Conservation (phyloP, 2,113 vertebrate species). For the Ceratotherium simum region DNA sequence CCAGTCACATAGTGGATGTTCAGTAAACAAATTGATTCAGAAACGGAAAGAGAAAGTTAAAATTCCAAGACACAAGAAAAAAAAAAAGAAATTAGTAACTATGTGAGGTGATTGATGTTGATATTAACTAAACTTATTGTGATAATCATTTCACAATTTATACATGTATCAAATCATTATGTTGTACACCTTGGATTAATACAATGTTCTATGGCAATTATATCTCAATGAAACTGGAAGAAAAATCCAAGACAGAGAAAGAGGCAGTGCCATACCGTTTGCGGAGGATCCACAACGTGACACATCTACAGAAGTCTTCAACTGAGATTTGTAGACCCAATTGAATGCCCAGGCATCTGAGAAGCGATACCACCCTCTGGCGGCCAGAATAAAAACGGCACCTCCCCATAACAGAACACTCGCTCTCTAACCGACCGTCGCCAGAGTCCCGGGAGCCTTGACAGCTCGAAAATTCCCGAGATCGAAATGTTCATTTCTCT, state of each 20-base stretch:
- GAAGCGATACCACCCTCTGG: slow-evolving; percentile 55
- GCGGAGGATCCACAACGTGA: not conserved
- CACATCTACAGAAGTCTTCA: not conserved
- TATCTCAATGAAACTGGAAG: not conserved
- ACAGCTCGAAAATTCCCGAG: not conserved
- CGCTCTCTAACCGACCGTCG: fast-evolving
- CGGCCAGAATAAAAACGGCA: not conserved
- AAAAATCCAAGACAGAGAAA: not conserved
- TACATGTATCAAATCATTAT: not conserved
- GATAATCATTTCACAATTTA: not conserved
- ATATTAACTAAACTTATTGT: not conserved
- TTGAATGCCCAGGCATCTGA: not conserved
- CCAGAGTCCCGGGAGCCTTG: not conserved
- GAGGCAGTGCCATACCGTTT: not conserved
- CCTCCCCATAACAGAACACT: not conserved
- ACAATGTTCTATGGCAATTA: not conserved
- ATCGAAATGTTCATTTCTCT: not conserved
- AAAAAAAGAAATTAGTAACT: not conserved
- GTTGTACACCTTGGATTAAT: not conserved
- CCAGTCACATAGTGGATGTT: not conserved
- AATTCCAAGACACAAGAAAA: not conserved
- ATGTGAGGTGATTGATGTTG: not conserved
- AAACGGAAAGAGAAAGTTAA: not conserved
- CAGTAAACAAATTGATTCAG: not conserved
- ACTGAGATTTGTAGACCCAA: slow-evolving; percentile 1